Evolutionary conservation across 2,888 invertebrate genomes (phyloP).

Genomic region (Andricus quercusramuli): DNA sequence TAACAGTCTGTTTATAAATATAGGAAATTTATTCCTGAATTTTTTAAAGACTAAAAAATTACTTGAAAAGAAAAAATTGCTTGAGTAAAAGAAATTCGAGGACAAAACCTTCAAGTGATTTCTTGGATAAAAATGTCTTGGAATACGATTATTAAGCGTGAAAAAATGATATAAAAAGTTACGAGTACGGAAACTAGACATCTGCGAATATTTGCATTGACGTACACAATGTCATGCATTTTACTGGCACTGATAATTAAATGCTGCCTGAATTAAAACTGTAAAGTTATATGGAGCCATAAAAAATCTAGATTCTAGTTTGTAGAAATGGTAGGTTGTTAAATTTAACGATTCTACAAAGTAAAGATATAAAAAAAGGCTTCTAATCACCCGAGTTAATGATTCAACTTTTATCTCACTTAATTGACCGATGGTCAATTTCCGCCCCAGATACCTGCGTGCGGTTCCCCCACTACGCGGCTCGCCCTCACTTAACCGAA

Average conservation of each 20-base stretch:
- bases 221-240: constrained; percentile 12
- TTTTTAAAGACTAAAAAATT: too few relatives aligned
- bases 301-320: neutral
- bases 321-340: neutral
- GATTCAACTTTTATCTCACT: neutral
- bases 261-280: neutral
- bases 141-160: neutral
- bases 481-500: too few relatives aligned
- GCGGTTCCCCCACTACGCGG: too few relatives aligned
- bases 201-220: constrained; percentile 31
- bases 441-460: too few relatives aligned
- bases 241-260: constrained; percentile 12
- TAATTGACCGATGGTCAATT: neutral
- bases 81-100: neutral
- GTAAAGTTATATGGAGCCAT: neutral
- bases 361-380: neutral
- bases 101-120: neutral
- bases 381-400: neutral
- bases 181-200: constrained; percentile 21
- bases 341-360: neutral
- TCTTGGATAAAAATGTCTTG: neutral
- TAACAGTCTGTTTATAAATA: too few relatives aligned
- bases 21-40: too few relatives aligned
- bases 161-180: constrained; percentile 21
- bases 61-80: too few relatives aligned